These are phyloP conservation scores for Neomorphus geoffroyi DNA, from an alignment of 2,797 vertebrate genomes.

Conservation along the genomic window DNA sequence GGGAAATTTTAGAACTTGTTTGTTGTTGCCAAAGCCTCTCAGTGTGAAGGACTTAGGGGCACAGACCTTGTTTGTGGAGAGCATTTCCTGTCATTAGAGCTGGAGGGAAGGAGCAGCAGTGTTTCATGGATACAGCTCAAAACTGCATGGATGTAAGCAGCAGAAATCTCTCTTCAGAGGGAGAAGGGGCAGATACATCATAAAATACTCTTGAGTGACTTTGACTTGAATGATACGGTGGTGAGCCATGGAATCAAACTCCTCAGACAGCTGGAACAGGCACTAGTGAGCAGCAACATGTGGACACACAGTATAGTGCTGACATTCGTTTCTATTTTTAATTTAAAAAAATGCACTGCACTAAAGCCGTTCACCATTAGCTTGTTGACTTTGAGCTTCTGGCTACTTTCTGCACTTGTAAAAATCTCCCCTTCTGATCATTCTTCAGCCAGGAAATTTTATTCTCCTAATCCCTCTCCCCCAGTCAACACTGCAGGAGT, in stretches of 20 bases:
- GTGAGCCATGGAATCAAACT: not conserved
- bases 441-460: not conserved
- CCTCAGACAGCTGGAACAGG: not conserved
- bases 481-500: not conserved
- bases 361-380: not conserved
- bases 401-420: not conserved
- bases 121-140: not conserved
- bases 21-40: not conserved
- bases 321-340: not conserved
- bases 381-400: slow-evolving; percentile 12
- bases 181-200: not conserved
- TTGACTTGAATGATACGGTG: not conserved
- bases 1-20: not conserved
- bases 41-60: not conserved
- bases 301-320: not conserved
- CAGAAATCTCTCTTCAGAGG: not conserved
- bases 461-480: slow-evolving; percentile 4
- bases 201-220: not conserved
- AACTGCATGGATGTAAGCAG: not conserved
- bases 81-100: not conserved
- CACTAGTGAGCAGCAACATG: not conserved
- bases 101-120: not conserved
- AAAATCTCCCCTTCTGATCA: not conserved
- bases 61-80: not conserved
- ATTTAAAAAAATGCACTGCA: not conserved